Conservation (phyloP, 2,888 invertebrate genomes). For the Drosophila subsilvestris region DNA sequence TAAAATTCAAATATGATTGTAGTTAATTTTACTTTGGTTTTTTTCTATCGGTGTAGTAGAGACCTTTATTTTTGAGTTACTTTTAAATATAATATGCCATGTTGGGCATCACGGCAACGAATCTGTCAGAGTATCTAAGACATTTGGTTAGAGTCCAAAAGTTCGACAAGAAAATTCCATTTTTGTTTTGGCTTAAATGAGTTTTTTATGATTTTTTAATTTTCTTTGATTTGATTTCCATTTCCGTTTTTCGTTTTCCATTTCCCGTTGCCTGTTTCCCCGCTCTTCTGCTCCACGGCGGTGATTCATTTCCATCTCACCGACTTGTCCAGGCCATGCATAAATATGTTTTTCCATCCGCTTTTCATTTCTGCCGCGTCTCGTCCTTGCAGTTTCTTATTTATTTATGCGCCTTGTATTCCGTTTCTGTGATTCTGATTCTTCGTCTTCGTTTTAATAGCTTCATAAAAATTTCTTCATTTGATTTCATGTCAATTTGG, state of each 20-base stretch:
- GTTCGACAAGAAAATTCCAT: not conserved
- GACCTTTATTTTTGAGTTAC: too few species aligned
- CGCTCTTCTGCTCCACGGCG: not conserved
- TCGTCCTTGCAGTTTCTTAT: conserved; percentile 22
- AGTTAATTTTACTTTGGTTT: too few species aligned
- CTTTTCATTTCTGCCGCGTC: not conserved
- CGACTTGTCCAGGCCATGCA: conserved; percentile 9
- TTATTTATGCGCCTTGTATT: conserved; percentile 15
- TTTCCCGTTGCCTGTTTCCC: conserved; percentile 6
- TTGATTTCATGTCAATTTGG: conserved; percentile 75
- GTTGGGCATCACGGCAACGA: too few species aligned
- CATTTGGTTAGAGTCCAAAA: not conserved
- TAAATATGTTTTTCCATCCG: conserved; percentile 32
- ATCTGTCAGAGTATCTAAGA: too few species aligned
- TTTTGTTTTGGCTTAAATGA: conserved; percentile 24
- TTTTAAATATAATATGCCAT: too few species aligned
- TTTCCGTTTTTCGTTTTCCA: conserved; percentile 6
- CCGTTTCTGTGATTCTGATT: not conserved
- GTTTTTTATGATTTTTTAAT: conserved; percentile 51
- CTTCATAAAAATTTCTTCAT: conserved; percentile 65
- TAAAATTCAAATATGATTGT: too few species aligned
- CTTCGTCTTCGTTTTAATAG: conserved; percentile 46
- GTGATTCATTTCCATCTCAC: conserved; percentile 1
- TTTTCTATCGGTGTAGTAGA: too few species aligned
- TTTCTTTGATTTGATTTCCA: conserved; percentile 40